Percentiles rank a stretch among this genome's conserved stretches.
Conservation (phyloP, 2,113 vertebrate genomes). For the Indicator indicator region DNA sequence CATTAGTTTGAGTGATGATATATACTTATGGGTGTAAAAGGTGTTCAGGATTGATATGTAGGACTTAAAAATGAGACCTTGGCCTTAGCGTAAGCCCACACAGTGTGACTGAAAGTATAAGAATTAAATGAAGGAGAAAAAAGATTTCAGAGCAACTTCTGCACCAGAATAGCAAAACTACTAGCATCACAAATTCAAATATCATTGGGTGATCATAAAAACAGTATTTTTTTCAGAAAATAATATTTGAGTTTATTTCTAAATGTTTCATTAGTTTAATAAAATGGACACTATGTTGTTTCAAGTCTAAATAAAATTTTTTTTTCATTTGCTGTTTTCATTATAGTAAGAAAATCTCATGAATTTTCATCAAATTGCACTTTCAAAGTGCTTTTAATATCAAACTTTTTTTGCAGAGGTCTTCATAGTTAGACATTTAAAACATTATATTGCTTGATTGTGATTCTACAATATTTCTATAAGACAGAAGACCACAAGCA, state of each 20-base stretch:
- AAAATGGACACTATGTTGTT: background rate
- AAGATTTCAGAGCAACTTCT: background rate
- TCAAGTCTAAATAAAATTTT: background rate
- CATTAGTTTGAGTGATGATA: background rate
- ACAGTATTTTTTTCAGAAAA: background rate
- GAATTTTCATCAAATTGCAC: background rate
- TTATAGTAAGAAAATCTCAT: fast-evolving
- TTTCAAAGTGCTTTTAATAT: background rate
- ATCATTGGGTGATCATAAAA: background rate
- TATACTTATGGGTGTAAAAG: background rate
- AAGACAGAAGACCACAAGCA: background rate
- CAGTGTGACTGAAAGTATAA: background rate
- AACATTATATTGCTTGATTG: background rate
- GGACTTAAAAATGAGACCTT: background rate
- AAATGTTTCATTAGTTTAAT: background rate
- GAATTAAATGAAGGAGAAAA: background rate
- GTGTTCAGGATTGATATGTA: background rate
- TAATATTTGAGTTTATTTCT: background rate
- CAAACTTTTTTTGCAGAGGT: background rate
- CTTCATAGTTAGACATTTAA: background rate
- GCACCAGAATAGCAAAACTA: background rate
- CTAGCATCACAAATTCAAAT: background rate
- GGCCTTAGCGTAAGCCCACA: background rate
- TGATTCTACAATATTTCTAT: background rate
- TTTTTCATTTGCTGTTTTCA: background rate